Conservation (phyloP, 2,113 vertebrate genomes). For the Microcebus tavaratra region DNA sequence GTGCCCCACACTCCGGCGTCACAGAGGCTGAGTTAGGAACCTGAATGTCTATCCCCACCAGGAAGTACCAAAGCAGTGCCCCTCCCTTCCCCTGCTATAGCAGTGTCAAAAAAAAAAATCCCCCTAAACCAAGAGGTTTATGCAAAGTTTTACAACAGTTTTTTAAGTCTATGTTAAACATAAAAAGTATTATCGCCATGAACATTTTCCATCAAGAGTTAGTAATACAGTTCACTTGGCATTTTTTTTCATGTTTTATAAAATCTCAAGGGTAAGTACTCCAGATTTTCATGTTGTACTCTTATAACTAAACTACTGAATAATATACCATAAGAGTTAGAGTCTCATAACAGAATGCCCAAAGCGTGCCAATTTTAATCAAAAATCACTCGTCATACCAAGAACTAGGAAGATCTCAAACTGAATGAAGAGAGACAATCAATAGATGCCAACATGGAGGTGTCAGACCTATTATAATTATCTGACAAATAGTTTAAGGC, state of each 20-base stretch:
- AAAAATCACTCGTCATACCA: background rate
- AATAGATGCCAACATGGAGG: background rate
- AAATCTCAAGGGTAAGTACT: background rate
- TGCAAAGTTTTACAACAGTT: background rate
- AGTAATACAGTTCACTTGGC: constrained; percentile 10
- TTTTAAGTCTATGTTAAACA: background rate
- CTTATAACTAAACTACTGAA: background rate
- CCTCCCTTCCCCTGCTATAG: background rate
- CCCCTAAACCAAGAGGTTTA: background rate
- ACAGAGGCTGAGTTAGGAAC: background rate
- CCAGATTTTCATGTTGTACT: background rate
- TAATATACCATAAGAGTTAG: background rate
- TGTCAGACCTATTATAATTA: background rate
- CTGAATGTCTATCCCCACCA: background rate
- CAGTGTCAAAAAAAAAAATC: background rate
- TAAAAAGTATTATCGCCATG: background rate
- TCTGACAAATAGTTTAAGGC: background rate
- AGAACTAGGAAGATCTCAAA: background rate
- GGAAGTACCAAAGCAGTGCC: background rate
- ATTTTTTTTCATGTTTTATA: background rate
- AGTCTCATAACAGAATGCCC: background rate
- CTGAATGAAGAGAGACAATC: background rate
- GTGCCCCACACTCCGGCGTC: background rate
- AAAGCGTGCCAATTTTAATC: background rate
- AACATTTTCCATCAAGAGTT: constrained; percentile 24